These are phyloP conservation scores for Urechis unicinctus DNA, from an alignment of 2,888 invertebrate species.

Conservation along the genomic window DNA sequence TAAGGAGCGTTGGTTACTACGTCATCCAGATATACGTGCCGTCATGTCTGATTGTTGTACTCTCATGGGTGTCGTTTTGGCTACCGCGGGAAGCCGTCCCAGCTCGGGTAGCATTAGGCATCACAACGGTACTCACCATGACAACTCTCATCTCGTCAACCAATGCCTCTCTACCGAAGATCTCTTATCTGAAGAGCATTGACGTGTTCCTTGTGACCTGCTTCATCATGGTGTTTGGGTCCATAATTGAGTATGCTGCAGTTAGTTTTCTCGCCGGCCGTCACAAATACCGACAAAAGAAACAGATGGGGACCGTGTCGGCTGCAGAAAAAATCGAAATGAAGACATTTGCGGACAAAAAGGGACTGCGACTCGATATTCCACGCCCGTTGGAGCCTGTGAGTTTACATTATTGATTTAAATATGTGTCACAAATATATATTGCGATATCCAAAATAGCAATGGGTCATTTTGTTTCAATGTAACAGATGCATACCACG, in stretches of 20 bases:
- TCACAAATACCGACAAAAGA: neutral
- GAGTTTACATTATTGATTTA: no score
- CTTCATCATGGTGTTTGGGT: slow-evolving; percentile 98
- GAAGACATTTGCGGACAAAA: neutral
- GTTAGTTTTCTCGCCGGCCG: slow-evolving; percentile 80
- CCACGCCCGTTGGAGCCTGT: no score
- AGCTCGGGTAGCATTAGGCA: slow-evolving; percentile 43
- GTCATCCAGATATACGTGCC: slow-evolving; percentile 56
- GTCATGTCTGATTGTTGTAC: slow-evolving; percentile 53
- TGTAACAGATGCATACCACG: no score
- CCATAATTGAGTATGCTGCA: slow-evolving; percentile 92
- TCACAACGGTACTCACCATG: slow-evolving; percentile 48
- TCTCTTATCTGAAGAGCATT: slow-evolving; percentile 56
- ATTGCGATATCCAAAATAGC: no score
- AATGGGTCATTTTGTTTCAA: no score
- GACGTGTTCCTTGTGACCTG: slow-evolving; percentile 95
- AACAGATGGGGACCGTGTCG: neutral
- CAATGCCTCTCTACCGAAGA: slow-evolving; percentile 45
- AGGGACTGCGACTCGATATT: no score
- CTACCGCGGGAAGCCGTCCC: slow-evolving; percentile 44
- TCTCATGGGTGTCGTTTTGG: slow-evolving; percentile 66
- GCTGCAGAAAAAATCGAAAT: neutral
- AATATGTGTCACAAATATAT: no score
- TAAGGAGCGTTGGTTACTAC: slow-evolving; percentile 75
- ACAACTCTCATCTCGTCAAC: slow-evolving; percentile 48